Percentiles rank a stretch among this genome's conserved stretches.
These are phyloP conservation scores for Tipula confusa DNA, from an alignment of 2,888 invertebrate genomes.

Conservation along the genomic window DNA sequence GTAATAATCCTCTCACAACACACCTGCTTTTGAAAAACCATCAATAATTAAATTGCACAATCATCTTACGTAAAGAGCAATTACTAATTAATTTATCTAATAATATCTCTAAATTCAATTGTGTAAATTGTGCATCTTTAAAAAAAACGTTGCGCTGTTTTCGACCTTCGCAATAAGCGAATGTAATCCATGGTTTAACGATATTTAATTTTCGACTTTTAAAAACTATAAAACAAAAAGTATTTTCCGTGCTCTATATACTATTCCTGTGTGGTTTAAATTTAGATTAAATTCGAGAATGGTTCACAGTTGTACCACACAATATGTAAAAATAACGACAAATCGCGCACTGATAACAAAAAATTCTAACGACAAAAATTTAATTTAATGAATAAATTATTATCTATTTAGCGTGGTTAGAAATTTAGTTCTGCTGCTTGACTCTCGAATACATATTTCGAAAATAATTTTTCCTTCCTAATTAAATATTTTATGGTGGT, in stretches of 20 bases:
- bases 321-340: neutral
- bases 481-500: neutral
- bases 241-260: no score
- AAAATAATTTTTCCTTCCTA: neutral
- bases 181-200: neutral
- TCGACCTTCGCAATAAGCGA: neutral
- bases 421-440: neutral
- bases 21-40: neutral
- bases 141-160: neutral
- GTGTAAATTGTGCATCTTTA: neutral
- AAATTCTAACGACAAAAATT: neutral
- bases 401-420: conserved; percentile 25
- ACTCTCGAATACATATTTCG: neutral
- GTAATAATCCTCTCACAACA: neutral
- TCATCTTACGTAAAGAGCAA: neutral
- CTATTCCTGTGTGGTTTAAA: neutral
- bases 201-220: neutral
- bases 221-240: neutral
- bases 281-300: neutral
- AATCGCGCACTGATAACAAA: neutral
- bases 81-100: neutral
- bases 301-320: neutral
- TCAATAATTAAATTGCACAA: neutral
- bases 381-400: neutral
- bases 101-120: neutral